phyloP scores from a whole-genome alignment of 2,113 vertebrate genomes.

The Halichoerus grypus region DNA sequence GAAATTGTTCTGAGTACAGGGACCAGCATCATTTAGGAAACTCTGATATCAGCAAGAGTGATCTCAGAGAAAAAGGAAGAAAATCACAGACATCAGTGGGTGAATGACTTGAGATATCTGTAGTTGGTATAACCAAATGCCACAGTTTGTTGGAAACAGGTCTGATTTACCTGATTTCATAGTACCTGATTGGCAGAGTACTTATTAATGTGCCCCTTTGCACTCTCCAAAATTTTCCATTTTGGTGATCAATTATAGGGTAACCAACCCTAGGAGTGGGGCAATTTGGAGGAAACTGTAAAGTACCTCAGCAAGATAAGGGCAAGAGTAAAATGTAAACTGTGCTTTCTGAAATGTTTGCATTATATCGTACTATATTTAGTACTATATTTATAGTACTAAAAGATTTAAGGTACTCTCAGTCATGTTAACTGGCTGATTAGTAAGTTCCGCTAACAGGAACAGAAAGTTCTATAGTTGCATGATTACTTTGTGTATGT shows the following conservation, averaged over 20 bases:
- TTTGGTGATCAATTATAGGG: background rate
- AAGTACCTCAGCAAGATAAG: background rate
- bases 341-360: background rate
- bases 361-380: background rate
- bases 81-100: background rate
- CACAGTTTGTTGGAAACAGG: background rate
- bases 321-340: background rate
- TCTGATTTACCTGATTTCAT: background rate
- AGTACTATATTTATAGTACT: background rate
- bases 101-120: background rate
- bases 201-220: background rate
- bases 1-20: background rate
- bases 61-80: background rate
- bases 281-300: background rate
- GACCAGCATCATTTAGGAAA: background rate
- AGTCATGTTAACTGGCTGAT: background rate
- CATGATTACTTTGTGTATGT: background rate
- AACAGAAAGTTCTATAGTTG: background rate
- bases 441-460: background rate
- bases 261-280: background rate
- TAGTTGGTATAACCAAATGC: background rate
- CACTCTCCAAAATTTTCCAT: background rate
- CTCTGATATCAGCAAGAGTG: background rate
- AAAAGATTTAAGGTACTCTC: background rate
- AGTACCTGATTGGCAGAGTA: background rate